These are phyloP conservation scores for Zootermopsis nevadensis DNA, from an alignment of 2,888 invertebrate species.

Conservation along the genomic window DNA sequence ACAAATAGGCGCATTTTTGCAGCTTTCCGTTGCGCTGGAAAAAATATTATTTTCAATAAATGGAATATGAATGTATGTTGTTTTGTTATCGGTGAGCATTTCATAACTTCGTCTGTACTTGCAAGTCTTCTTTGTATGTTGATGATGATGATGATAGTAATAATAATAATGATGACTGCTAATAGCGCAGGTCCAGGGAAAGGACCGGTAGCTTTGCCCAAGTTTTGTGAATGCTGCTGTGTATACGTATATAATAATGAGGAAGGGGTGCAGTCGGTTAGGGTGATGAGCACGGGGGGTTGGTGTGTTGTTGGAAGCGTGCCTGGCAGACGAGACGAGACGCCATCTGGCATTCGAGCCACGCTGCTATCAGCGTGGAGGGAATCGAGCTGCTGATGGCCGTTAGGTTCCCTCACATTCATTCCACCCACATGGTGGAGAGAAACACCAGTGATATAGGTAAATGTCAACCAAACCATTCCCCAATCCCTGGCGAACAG, in stretches of 20 bases:
- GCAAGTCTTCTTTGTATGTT: no score
- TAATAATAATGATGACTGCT: no score
- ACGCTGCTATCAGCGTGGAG: conserved; percentile 2
- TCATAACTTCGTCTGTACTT: no score
- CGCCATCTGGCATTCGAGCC: conserved; percentile 7
- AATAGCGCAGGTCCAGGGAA: neutral
- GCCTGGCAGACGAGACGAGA: conserved; percentile 20
- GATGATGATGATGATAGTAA: neutral
- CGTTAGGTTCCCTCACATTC: neutral
- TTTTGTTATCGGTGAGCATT: no score
- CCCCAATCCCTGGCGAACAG: no score
- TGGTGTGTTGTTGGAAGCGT: neutral
- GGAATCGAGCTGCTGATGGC: neutral
- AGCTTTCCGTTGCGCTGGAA: no score
- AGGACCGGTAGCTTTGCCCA: neutral
- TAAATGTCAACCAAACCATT: neutral
- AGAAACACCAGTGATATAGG: neutral
- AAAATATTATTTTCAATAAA: no score
- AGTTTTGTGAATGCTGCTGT: neutral
- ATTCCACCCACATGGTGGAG: neutral
- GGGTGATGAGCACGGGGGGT: conserved; percentile 2
- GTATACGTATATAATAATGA: neutral
- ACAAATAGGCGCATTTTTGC: no score
- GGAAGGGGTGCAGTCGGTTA: conserved; percentile 16
- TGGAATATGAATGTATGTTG: no score